Evolutionary conservation across 1,140 invertebrate species (phyloP), one percentile per base, ranked within the genome.

Genomic region (Condylostylus longicornis): DNA sequence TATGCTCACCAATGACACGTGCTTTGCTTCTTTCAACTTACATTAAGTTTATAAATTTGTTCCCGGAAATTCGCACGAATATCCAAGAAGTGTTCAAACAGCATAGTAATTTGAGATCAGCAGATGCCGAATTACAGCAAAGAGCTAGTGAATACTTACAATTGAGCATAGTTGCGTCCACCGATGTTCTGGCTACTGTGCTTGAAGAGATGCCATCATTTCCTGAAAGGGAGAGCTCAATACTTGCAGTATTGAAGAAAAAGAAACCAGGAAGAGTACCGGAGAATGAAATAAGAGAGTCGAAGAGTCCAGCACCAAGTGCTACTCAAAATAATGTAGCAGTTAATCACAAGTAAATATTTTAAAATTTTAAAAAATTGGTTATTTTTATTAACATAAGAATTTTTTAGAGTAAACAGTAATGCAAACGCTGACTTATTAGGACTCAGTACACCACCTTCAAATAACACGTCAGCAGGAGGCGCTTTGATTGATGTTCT

Each of bases 201-300:
- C 68, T 99, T 35, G 96, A 99, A 72, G 95, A 98, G 71, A 99
- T 99, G 96, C 96, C 96, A 34, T 93, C 95, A 32, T 99, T 98
- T 67, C 90, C 95, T 3, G 96, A 99, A 66, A 74, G 94, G 51
- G 95, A 99, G 67, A 97, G 91, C 33, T 97, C 90, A 3, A 91
- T 98, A 54, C 73, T 97, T 37, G 91, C 94, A 31, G 80, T 99
- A 41, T 72, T 98, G 45, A 98, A 98, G 66, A 96, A 97, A 65
- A 96, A 98, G 64, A 97, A 97, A 53, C 87, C 87, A 5, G 89
- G 87, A 6, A 68, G 86, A 35, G 78, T 89, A 41, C 81, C 84
- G 12, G 85, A 89, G 52, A 80, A 76, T 62, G 82, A 86, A 55
- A 75, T 82, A 13, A 71, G 78, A 45, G 77, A 82, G 49, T 78